Base-by-base conservation (phyloP, 2,888 invertebrate species). In the Magallana nippona region DNA sequence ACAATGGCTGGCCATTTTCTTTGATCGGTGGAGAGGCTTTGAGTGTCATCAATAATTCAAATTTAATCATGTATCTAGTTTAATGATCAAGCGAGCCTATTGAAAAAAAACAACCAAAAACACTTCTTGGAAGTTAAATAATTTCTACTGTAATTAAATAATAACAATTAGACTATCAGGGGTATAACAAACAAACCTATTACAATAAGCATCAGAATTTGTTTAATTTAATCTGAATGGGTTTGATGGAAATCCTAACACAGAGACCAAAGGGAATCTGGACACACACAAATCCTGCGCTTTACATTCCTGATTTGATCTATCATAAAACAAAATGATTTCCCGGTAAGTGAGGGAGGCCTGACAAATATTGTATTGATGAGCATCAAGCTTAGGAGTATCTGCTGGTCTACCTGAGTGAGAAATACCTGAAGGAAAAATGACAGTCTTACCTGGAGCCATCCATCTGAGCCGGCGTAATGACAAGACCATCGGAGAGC, bases 51-150 rank as follows among this genome's bases (percentile, higher is more conserved):
- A 71, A 71, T 71, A 71, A 71, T 71, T 71, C 71, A 71, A 71
- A 71, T 71, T 71, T 71, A 71, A 71, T 71, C 71, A 71, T 32
- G 71, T 71, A 71, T 71, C 71, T 22, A 71, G 71, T 71, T 71
- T 71, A 71, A 71, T 71, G 71, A 71, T 71, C 71, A 32, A 71
- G 71, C 19, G 5, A 13, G 32, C 15, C 71, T 71, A 71, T 71
- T 71, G 32, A 71, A 11, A 71, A 71, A 71, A 71, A 71, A 27
- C 27, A 27, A 32, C 22, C 71, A 19, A 15, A 44, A 44, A 71
- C 27, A 27, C 32, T 27, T 27, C 32, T 22, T 71, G 13, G 5
- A 71, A 22, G 27, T 27, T 19, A 22, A 71, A 71, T 2, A 22
- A 15, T 71, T 71, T 15, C 71, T 71, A 13, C 3, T 27, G 5